Evolutionary conservation across 2,888 invertebrate genomes (phyloP).

Genomic region (Timandra comae): DNA sequence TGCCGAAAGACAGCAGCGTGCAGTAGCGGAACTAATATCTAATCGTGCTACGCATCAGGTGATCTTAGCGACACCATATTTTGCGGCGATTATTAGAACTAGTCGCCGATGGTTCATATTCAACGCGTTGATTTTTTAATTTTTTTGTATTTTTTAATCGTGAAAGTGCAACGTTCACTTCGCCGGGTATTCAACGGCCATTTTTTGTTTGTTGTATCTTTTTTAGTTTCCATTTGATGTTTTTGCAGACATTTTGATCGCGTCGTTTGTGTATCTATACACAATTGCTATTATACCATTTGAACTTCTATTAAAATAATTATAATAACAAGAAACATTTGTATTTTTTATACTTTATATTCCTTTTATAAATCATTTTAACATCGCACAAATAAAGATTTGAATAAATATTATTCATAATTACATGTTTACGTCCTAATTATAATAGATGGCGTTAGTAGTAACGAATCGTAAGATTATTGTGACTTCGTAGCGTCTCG

Average conservation of each 20-base stretch:
- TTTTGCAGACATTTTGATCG: constrained; percentile 64
- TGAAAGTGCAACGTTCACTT: constrained; percentile 74
- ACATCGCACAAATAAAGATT: no score
- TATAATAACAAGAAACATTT: no score
- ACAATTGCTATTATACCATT: no score
- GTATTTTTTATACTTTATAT: no score
- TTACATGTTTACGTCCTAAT: constrained; percentile 34
- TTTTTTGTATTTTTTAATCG: constrained; percentile 64
- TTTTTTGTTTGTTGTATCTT: constrained; percentile 57
- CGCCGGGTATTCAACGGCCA: constrained; percentile 62
- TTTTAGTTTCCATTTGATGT: constrained; percentile 64
- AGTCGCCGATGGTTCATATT: constrained; percentile 57
- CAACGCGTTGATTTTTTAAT: constrained; percentile 45
- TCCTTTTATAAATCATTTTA: no score
- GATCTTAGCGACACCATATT: constrained; percentile 42
- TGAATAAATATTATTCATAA: constrained; percentile 19
- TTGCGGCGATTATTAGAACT: constrained; percentile 46
- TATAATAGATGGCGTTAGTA: constrained; percentile 61
- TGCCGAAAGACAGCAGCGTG: constrained; percentile 50
- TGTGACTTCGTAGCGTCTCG: no score
- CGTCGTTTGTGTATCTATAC: constrained; percentile 33
- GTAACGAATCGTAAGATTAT: constrained; percentile 26
- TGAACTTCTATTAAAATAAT: no score
- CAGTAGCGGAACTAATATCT: constrained; percentile 62
- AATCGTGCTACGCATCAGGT: constrained; percentile 20